Evolutionary conservation across 37 sponge, comb jelly and placozoan genomes (phyloP).

Genomic region (Agelas oroides): DNA sequence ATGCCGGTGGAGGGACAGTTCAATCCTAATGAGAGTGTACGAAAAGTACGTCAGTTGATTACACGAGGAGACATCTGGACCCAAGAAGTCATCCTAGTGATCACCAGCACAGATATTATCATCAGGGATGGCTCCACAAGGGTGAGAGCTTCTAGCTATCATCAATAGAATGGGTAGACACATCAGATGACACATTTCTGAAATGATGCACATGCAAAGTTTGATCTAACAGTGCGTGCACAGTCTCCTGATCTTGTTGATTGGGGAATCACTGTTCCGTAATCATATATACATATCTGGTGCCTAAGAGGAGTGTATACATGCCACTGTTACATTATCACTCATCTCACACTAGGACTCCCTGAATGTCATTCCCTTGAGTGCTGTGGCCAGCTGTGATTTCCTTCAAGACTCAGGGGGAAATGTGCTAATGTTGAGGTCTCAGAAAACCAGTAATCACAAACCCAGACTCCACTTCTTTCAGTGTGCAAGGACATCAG

Average conservation of each 20-base stretch:
- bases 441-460: background rate
- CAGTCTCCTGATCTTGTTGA: too few relatives aligned
- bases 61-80: constrained; percentile 26
- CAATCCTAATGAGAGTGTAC: constrained; percentile 16
- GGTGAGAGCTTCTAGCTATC: constrained; percentile 6
- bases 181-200: too few relatives aligned
- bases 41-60: constrained; percentile 29
- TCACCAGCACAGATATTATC: constrained; percentile 21
- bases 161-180: too few relatives aligned
- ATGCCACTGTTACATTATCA: too few relatives aligned
- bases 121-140: constrained; percentile 53
- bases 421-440: constrained; percentile 33
- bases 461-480: constrained; percentile 39
- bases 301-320: too few relatives aligned
- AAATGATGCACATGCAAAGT: too few relatives aligned
- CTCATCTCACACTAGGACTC: background rate
- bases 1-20: constrained; percentile 23
- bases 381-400: background rate
- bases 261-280: too few relatives aligned
- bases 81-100: constrained; percentile 34
- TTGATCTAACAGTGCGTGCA: too few relatives aligned
- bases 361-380: constrained; percentile 20
- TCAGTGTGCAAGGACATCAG: constrained; percentile 38
- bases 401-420: constrained; percentile 20
- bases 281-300: too few relatives aligned